These are phyloP conservation scores for Peromyscus leucopus DNA, from an alignment of 2,113 vertebrate species.

Conservation along the genomic window DNA sequence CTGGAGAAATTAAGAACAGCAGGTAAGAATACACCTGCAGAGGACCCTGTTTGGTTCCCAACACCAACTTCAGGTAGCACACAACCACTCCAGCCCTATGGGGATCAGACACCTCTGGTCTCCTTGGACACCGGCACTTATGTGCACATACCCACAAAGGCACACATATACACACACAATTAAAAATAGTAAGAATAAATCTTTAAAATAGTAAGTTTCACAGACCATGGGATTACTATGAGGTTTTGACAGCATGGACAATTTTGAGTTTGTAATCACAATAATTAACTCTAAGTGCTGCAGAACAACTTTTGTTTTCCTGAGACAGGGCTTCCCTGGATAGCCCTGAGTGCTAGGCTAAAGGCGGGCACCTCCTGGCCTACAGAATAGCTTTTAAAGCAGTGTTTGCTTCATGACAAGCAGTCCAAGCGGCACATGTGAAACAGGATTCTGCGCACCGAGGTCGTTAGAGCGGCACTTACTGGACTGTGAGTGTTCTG, in stretches of 20 bases:
- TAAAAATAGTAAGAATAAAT: not conserved
- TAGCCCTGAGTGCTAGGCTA: not conserved
- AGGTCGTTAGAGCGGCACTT: not conserved
- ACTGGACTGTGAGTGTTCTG: not conserved
- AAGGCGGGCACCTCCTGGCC: not conserved
- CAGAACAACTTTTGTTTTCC: not conserved
- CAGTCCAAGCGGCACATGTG: not conserved
- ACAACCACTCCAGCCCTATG: not conserved
- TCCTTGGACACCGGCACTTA: too few species aligned
- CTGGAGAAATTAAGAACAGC: not conserved
- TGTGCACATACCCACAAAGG: not conserved
- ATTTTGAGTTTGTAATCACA: not conserved
- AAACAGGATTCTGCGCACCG: not conserved
- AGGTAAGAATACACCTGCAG: not conserved
- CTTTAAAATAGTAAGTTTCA: not conserved
- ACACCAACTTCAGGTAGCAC: not conserved
- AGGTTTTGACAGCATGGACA: slow-evolving; percentile 9
- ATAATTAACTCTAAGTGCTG: not conserved
- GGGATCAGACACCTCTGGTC: not conserved
- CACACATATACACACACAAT: not conserved
- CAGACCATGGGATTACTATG: not conserved
- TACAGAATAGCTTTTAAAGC: not conserved
- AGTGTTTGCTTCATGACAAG: not conserved
- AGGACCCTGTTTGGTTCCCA: not conserved
- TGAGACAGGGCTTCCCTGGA: not conserved